phyloP scores from a whole-genome alignment of 2,797 vertebrate species.

The Malurus leucopterus region DNA sequence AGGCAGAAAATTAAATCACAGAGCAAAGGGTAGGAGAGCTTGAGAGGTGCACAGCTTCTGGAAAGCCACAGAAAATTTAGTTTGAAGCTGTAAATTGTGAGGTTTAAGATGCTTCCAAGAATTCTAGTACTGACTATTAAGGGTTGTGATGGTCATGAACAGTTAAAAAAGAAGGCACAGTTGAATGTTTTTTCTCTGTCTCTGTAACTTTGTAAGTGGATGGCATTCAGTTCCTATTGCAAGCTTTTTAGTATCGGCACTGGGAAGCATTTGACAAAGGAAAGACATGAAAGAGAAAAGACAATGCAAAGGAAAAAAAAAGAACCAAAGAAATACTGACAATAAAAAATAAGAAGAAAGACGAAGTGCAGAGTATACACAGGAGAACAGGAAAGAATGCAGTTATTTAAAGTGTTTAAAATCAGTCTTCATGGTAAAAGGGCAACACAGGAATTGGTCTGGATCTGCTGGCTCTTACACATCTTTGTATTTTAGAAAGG shows the following conservation, averaged over 20 bases:
- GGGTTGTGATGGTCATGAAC: not conserved
- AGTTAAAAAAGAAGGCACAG: not conserved
- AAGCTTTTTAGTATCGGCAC: not conserved
- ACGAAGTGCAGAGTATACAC: not conserved
- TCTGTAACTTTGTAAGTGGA: not conserved
- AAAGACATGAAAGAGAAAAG: not conserved
- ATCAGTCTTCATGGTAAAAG: conserved; percentile 15
- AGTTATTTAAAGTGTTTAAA: conserved; percentile 27
- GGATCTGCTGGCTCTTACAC: not conserved
- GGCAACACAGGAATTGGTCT: not conserved
- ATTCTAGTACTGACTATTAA: not conserved
- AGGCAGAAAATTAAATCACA: not conserved
- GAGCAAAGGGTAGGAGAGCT: not conserved
- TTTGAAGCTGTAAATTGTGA: not conserved
- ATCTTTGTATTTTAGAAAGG: not conserved
- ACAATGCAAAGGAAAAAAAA: not conserved
- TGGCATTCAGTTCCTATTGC: not conserved
- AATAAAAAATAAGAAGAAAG: conserved; percentile 1
- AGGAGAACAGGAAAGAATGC: not conserved
- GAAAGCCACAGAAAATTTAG: not conserved
- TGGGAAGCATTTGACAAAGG: not conserved
- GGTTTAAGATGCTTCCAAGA: not conserved
- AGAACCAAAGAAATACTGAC: not conserved
- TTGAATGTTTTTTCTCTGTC: not conserved
- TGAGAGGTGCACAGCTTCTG: not conserved